phyloP scores from a whole-genome alignment of 2,797 vertebrate genomes.

The Anabacerthia variegaticeps region DNA sequence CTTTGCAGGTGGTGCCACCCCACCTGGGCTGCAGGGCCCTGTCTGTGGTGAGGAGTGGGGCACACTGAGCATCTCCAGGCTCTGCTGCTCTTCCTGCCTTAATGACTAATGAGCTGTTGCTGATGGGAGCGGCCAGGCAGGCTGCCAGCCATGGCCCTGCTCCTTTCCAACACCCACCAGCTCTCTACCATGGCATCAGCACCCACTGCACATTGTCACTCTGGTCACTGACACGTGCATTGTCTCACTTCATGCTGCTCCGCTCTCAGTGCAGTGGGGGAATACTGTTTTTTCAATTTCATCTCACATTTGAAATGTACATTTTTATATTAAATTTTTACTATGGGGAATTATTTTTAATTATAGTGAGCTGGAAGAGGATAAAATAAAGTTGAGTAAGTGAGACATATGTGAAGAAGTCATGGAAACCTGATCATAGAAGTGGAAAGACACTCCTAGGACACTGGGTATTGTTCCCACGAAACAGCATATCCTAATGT shows the following conservation, averaged over 20 bases:
- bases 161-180: not conserved
- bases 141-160: not conserved
- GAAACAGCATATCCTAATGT: constrained; percentile 40
- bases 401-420: constrained; percentile 57
- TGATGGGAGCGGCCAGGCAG: not conserved
- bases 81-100: not conserved
- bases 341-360: constrained; percentile 64
- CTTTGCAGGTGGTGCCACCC: not conserved
- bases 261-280: not conserved
- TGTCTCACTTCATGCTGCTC: accelerated
- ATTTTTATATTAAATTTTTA: constrained; percentile 54
- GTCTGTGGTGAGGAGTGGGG: not conserved
- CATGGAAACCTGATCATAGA: constrained; percentile 46
- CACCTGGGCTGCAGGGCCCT: not conserved
- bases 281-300: not conserved
- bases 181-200: accelerated
- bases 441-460: constrained; percentile 51
- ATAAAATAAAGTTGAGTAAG: constrained; percentile 57
- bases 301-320: constrained; percentile 41
- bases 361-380: constrained; percentile 47
- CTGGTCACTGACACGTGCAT: not conserved
- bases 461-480: constrained; percentile 25
- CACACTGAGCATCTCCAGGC: not conserved
- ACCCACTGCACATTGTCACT: accelerated
- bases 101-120: not conserved